Base-by-base conservation (phyloP, 2,888 invertebrate genomes). In the Diarsia rubi region DNA sequence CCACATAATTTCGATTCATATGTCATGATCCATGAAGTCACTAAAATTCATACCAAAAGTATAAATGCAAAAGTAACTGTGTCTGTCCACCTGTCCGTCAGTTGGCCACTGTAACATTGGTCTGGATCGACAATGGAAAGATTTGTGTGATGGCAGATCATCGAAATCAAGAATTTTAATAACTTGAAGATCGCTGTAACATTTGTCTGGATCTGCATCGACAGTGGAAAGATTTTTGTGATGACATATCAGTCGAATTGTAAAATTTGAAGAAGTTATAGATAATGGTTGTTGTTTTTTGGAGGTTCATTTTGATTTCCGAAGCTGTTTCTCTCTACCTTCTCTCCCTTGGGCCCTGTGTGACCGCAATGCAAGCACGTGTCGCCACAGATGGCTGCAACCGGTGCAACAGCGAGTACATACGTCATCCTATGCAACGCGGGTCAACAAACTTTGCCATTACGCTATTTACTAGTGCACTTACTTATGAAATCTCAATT, bases 391-490 rank as follows among this genome's bases (percentile, higher is more conserved):
- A 37, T 57, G 62, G 62, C 68, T 69, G 77, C 77, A 73, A 66
- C 63, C 49, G 45, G 72, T 73, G 77, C 75, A 73, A 66, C 60
- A 44, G 57, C n/a, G 60, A 54, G 64, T 65, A 21, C 54, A 59
- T 63, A 85, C 82, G 79, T 82, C 79, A 78, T 71, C 42, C 69
- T 68, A 75, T 76, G 86, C 79, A 87, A 86, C 75, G 37, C 69
- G 49, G 83, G 65, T 72, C 83, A 75, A 82, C 73, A 75, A 75
- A 85, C 86, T 77, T 78, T 79, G 66, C 64, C 83, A 73, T 73
- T 82, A 75, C 75, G 54, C 16, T 73, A 70, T 73, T 73, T 72
- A 76, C 73, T 73, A 71, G 72, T 67, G 27, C 71, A 57, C 24
- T 57, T 47, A 63, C 65, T 75, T 75, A 69, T 45, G 86, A 83